Percentiles rank a stretch among this genome's conserved stretches.
phyloP scores from a whole-genome alignment of 1,140 invertebrate genomes.

The Psilanteris sp. region DNA sequence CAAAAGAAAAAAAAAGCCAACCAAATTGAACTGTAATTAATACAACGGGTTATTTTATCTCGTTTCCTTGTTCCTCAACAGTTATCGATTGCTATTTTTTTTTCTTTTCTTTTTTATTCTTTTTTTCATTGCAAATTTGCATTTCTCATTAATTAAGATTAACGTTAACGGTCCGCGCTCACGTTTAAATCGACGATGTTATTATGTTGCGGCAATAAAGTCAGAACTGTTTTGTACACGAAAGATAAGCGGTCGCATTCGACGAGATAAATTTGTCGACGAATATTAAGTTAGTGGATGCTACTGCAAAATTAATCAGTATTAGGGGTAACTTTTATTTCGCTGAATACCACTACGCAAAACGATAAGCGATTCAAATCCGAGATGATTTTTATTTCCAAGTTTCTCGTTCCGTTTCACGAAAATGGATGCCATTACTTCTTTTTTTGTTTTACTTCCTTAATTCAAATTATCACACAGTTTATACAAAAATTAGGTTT shows the following conservation, averaged over 20 bases:
- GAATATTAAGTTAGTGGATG: slow-evolving; percentile 28
- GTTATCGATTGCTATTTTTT: slow-evolving; percentile 51
- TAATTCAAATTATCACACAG: too few species aligned
- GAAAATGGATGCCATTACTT: too few species aligned
- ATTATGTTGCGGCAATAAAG: slow-evolving; percentile 48
- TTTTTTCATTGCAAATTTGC: slow-evolving; percentile 44
- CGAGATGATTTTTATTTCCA: neutral
- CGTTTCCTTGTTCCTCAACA: slow-evolving; percentile 48
- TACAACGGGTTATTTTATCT: slow-evolving; percentile 44
- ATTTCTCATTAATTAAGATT: slow-evolving; percentile 64
- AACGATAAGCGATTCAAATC: neutral
- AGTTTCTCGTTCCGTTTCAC: too few species aligned
- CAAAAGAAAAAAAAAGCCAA: slow-evolving; percentile 42
- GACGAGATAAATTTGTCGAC: slow-evolving; percentile 25
- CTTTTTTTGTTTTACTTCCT: too few species aligned
- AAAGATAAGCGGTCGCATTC: slow-evolving; percentile 28
- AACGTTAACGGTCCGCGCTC: slow-evolving; percentile 31
- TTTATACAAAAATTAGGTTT: too few species aligned
- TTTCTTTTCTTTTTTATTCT: too few species aligned
- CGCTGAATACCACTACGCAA: neutral
- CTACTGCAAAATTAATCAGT: slow-evolving; percentile 27
- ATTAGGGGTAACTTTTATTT: slow-evolving; percentile 20
- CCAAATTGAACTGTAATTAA: slow-evolving; percentile 61
- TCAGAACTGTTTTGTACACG: slow-evolving; percentile 27
- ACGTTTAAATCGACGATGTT: slow-evolving; percentile 50